Conservation (phyloP, 37 sponge, comb jelly and placozoan species). For the Geodia barretti region DNA sequence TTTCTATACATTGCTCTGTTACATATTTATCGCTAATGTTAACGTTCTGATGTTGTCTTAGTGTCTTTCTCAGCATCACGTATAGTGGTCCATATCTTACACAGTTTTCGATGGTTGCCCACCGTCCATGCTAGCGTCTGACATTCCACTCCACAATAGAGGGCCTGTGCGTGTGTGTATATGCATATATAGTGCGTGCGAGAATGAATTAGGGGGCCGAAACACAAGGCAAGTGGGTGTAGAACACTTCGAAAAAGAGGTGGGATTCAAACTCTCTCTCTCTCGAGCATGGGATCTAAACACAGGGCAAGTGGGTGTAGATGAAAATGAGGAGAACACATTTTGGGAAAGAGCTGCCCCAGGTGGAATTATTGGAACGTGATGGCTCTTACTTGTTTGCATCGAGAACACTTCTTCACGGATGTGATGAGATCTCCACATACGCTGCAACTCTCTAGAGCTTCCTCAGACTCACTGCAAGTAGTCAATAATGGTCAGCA, state of each 20-base stretch:
- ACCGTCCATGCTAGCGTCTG: constrained; percentile 74
- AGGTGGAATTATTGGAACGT: too few species aligned
- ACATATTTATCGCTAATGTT: too few species aligned
- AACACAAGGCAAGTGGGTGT: neutral
- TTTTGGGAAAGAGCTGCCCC: too few species aligned
- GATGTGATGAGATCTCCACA: constrained; percentile 34
- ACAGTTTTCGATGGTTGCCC: constrained; percentile 76
- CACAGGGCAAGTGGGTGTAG: too few species aligned
- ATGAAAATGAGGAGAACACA: too few species aligned
- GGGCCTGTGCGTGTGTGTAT: constrained; percentile 36
- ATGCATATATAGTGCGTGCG: neutral
- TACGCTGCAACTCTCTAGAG: constrained; percentile 29
- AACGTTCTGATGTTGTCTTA: too few species aligned
- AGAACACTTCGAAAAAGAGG: too few species aligned
- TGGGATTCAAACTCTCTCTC: too few species aligned
- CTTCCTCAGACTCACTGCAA: constrained; percentile 19
- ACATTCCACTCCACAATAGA: constrained; percentile 68
- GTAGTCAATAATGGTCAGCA: too few species aligned
- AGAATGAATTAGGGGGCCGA: neutral
- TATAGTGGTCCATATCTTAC: constrained; percentile 59
- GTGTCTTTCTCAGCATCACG: too few species aligned
- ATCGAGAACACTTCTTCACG: constrained; percentile 57
- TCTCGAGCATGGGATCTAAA: too few species aligned
- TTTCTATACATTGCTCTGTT: too few species aligned
- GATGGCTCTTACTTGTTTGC: constrained; percentile 49